A percentile compares a stretch with the other conserved stretches of the same genome.
Conservation (phyloP, 1,140 invertebrate species). For the Bilobella aurantiaca region DNA sequence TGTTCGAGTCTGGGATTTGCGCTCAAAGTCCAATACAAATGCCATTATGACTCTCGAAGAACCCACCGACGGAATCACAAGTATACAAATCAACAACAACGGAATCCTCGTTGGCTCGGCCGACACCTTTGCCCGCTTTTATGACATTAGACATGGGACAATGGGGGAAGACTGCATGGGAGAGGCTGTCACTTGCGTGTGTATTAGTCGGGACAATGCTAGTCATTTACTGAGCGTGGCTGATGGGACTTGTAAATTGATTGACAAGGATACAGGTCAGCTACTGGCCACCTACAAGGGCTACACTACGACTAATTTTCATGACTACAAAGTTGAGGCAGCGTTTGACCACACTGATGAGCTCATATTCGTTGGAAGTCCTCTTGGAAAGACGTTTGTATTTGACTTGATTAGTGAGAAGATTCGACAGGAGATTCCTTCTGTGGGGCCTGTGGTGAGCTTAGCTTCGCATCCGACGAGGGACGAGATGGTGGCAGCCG, state of each 20-base stretch:
- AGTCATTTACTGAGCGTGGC: constrained; percentile 74
- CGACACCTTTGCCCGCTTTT: constrained; percentile 75
- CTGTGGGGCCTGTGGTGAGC: not conserved
- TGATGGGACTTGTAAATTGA: constrained; percentile 66
- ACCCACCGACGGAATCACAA: constrained; percentile 85
- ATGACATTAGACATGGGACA: constrained; percentile 79
- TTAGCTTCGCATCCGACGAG: not conserved
- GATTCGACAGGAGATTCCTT: not conserved
- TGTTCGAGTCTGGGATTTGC: constrained; percentile 79
- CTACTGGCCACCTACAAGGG: constrained; percentile 52
- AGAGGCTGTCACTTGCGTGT: constrained; percentile 60
- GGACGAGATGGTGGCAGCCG: not conserved
- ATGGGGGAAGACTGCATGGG: constrained; percentile 76
- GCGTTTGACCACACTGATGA: constrained; percentile 28
- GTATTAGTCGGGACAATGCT: constrained; percentile 70
- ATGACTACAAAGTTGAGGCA: constrained; percentile 28
- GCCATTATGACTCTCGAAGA: constrained; percentile 60
- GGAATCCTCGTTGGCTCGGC: constrained; percentile 83
- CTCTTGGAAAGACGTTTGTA: constrained; percentile 22
- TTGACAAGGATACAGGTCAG: constrained; percentile 81
- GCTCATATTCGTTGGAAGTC: constrained; percentile 20
- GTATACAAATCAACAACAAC: constrained; percentile 70
- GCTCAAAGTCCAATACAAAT: constrained; percentile 46
- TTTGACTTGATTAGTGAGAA: constrained; percentile 30
- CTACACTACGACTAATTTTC: constrained; percentile 35